Evolutionary conservation across 1,140 invertebrate genomes (phyloP), one percentile per base, ranked within the genome.

Genomic region (Euwallacea similis): DNA sequence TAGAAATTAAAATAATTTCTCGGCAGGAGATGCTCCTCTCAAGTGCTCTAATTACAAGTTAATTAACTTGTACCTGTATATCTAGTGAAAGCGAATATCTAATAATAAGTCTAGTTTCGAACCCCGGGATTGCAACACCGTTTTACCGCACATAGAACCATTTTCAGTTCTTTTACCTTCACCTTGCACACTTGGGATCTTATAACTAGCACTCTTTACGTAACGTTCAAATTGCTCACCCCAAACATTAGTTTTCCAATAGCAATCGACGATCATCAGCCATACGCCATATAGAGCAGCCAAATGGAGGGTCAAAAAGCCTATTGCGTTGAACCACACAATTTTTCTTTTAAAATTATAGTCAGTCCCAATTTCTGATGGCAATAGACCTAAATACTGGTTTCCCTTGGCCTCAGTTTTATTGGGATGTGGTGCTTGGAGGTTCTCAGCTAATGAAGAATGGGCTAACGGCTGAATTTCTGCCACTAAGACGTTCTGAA

Each of bases 291-390:
- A 78, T 2, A 78, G 9, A 11, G 69, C 76, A 3, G 66, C 46
- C 21, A 74, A 7, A 58, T 78, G 76, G 44, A 77, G 43, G 3
- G 59, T 50, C 8, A 78, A 41, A 63, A 78, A 77, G 11, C 73
- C 72, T 11, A 79, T 72, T n/a, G 74, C 74, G 47, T 77, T 79
- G 21, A 65, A 74, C 76, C 74, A 76, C 55, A 78, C 75, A 44
- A 78, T 76, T n/a, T 70, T 15, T 75, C 76, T 79, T 74, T 77
- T 74, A 65, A 79, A 81, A 50, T 21, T 73, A 41, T 69, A 71
- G 50, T 75, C 74, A 7, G 74, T 75, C 0, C 74, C 74, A 11
- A 75, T 63, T 66, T 74, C 65, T 2, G 72, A 55, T 50, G 69
- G 72, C 15, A 73, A 41, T 41, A 64, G 43, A 6, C 71, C 71